Percentiles rank a stretch among this genome's conserved stretches.
Conservation (phyloP, 2,113 vertebrate genomes). For the Carassius auratus region DNA sequence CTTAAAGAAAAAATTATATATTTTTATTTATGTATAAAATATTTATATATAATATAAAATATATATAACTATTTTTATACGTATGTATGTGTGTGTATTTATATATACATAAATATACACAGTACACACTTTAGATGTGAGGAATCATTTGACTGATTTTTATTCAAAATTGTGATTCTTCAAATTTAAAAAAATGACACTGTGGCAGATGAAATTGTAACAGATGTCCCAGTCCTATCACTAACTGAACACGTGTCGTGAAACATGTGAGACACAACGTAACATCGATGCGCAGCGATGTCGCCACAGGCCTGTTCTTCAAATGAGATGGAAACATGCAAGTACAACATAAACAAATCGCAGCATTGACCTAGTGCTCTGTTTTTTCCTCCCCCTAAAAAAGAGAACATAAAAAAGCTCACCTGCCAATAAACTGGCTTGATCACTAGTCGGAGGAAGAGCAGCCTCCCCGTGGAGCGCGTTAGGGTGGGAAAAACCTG, state of each 20-base stretch:
- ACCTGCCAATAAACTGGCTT: constrained; percentile 87
- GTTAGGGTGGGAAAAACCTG: constrained; percentile 68
- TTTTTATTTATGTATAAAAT: too few species aligned
- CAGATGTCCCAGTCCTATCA: too few species aligned
- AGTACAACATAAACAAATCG: constrained; percentile 33
- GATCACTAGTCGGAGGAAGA: constrained; percentile 84
- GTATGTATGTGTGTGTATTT: too few species aligned
- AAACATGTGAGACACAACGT: not conserved
- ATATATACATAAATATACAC: too few species aligned
- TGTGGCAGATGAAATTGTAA: too few species aligned
- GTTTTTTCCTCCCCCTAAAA: constrained; percentile 22
- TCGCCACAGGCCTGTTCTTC: not conserved
- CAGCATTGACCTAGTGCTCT: constrained; percentile 23
- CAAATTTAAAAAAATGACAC: too few species aligned
- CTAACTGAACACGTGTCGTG: not conserved
- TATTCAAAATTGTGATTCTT: too few species aligned
- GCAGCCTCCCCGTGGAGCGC: constrained; percentile 77
- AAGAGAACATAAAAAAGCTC: constrained; percentile 62
- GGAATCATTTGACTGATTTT: too few species aligned
- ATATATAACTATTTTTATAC: too few species aligned
- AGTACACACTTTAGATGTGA: too few species aligned
- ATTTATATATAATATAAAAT: too few species aligned
- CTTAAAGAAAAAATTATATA: too few species aligned
- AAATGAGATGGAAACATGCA: not conserved
- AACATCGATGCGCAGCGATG: not conserved